Conservation (phyloP, 2,888 invertebrate species). For the Lacanobia oleracea region DNA sequence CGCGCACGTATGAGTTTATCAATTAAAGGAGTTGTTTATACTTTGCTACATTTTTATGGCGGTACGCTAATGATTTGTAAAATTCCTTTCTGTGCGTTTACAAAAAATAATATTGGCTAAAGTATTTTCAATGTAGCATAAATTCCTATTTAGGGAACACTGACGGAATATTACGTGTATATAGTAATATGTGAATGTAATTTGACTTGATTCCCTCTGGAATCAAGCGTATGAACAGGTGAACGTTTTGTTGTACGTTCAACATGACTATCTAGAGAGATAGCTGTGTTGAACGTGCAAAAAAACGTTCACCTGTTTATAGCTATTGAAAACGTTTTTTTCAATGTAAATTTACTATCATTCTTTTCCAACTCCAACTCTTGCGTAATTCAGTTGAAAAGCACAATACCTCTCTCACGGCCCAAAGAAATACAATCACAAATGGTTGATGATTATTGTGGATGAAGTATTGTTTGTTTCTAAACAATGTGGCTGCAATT, state of each 20-base stretch:
- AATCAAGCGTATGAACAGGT: no score
- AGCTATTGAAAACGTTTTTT: constrained; percentile 30
- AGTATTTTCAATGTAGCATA: no score
- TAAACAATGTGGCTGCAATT: constrained; percentile 39
- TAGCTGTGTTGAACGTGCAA: constrained; percentile 3
- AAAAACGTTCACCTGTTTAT: constrained; percentile 15
- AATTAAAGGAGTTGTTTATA: not conserved
- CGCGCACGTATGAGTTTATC: no score
- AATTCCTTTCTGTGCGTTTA: no score
- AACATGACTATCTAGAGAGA: not conserved
- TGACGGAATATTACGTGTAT: not conserved
- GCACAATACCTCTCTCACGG: constrained; percentile 55
- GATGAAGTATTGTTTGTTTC: constrained; percentile 54
- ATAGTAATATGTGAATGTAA: not conserved
- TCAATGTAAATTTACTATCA: constrained; percentile 18
- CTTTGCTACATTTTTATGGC: no score
- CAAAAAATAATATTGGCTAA: no score
- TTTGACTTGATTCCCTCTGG: not conserved
- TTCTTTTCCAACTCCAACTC: constrained; percentile 66
- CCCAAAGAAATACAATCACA: constrained; percentile 47
- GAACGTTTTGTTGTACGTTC: constrained; percentile 13
- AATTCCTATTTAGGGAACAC: not conserved
- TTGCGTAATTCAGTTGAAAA: constrained; percentile 65
- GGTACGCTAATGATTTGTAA: not conserved
- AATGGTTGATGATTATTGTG: constrained; percentile 48